Base-by-base conservation (phyloP, 2,797 vertebrate genomes). In the Acipenser transmontanus region DNA sequence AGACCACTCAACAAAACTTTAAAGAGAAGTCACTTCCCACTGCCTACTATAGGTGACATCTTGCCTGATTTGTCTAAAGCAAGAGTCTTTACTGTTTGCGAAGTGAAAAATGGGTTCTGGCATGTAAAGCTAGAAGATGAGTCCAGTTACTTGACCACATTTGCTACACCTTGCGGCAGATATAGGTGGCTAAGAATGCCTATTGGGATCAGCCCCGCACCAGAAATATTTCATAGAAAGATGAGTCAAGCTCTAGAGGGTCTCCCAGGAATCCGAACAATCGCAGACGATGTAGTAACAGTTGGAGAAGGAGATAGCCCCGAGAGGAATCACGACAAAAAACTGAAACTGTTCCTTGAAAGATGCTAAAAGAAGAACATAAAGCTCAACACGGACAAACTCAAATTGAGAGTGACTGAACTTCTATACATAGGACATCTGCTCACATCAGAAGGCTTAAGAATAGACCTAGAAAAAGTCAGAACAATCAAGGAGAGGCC, bases 51-150 rank as follows among this genome's bases (percentile, higher is more conserved):
- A 9, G 63, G 51, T 20, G 63, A 65, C 34, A 66, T 72, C 1
- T 62, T 59, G 0, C 62, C 50, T 8, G 66, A 68, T 11, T 52
- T 70, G 12, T 34, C 48, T 2, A 70, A 66, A 59, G 59, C 66
- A 7, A 77, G 60, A 34, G 62, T 73, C 0, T 77, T 75, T 49
- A 78, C 62, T 1, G 63, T 74, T 2, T 78, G 71, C 66, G 69
- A 73, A 17, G 72, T 78, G 0, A 78, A 76, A 9, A n/a, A 64
- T 14, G 57, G 61, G 4, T 71, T 71, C 51, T 73, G 69, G 67
- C 56, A 71, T 7, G 66, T 71, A 7, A 61, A 70, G 49, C 48
- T 68, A 56, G 68, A 72, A 2, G 61, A 76, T 8, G 49, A 68
- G 2, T 72, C 72, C 14, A 73, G 62, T 17, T 71, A 74, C 7